A percentile compares a stretch with the other conserved stretches of the same genome.
Conservation (phyloP, 1,140 invertebrate genomes). For the Drosophila fuyamai region DNA sequence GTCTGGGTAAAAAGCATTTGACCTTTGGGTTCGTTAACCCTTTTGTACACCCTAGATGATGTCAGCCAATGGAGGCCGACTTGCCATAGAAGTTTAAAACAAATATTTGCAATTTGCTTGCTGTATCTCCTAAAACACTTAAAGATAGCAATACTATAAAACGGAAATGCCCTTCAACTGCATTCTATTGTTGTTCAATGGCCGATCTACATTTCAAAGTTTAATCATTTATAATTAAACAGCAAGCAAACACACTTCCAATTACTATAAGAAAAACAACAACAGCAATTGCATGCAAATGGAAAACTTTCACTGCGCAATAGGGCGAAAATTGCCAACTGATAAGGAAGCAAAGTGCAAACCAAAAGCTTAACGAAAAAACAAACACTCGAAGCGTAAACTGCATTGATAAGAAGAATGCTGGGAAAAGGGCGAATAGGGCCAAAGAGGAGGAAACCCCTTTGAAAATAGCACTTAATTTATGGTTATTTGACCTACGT, state of each 20-base stretch:
- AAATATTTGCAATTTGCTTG: background rate
- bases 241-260: conserved; percentile 34
- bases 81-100: conserved; percentile 2
- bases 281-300: conserved; percentile 26
- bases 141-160: background rate
- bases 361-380: conserved; percentile 34
- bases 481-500: conserved; percentile 51
- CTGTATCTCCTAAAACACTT: background rate
- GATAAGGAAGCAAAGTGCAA: conserved; percentile 68
- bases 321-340: conserved; percentile 56
- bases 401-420: conserved; percentile 53
- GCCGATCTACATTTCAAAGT: conserved; percentile 9
- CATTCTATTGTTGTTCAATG: background rate
- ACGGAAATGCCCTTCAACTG: conserved; percentile 11
- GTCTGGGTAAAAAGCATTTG: conserved; percentile 62
- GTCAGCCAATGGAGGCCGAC: conserved; percentile 35
- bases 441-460: background rate
- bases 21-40: conserved; percentile 73
- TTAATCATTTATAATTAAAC: conserved; percentile 47
- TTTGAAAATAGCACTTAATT: conserved; percentile 27
- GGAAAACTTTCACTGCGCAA: conserved; percentile 83
- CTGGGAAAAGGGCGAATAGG: background rate
- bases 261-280: conserved; percentile 30
- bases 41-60: conserved; percentile 43
- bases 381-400: conserved; percentile 49